A percentile compares a stretch with the other conserved stretches of the same genome.
Conservation (phyloP, 2,113 vertebrate genomes). For the Pogonocichla stellata region DNA sequence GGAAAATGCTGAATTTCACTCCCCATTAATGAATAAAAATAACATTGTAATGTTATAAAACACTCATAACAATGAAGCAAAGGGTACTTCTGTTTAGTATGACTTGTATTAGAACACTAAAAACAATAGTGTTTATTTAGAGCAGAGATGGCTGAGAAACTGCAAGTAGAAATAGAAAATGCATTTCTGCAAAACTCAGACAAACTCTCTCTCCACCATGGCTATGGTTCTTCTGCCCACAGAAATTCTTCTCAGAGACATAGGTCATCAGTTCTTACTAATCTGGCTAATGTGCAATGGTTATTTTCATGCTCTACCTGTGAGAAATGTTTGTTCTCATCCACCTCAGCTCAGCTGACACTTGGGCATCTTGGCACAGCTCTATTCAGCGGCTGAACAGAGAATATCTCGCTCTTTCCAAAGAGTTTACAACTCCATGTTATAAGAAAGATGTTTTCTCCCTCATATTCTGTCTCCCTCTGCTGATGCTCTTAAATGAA, state of each 20-base stretch:
- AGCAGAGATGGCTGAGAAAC: neutral
- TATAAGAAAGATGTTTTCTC: neutral
- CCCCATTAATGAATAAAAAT: neutral
- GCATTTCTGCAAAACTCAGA: neutral
- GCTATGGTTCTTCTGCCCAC: neutral
- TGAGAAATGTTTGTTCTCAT: neutral
- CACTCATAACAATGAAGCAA: neutral
- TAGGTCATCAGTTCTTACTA: neutral
- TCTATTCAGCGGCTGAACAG: neutral
- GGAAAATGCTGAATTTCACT: neutral
- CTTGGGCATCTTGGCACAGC: neutral
- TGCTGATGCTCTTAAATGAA: neutral
- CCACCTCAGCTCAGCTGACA: neutral
- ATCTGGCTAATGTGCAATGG: neutral
- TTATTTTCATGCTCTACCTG: neutral
- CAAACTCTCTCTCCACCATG: rapidly evolving
- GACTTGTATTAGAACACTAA: neutral
- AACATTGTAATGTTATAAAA: neutral
- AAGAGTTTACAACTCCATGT: neutral
- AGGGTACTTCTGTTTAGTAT: neutral
- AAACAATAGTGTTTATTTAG: neutral
- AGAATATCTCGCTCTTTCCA: neutral
- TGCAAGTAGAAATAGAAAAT: neutral
- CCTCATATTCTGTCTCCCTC: neutral
- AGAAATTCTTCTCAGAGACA: neutral